Evolutionary conservation across 2,797 vertebrate species (phyloP).

Genomic region (Macropus fuliginosus): DNA sequence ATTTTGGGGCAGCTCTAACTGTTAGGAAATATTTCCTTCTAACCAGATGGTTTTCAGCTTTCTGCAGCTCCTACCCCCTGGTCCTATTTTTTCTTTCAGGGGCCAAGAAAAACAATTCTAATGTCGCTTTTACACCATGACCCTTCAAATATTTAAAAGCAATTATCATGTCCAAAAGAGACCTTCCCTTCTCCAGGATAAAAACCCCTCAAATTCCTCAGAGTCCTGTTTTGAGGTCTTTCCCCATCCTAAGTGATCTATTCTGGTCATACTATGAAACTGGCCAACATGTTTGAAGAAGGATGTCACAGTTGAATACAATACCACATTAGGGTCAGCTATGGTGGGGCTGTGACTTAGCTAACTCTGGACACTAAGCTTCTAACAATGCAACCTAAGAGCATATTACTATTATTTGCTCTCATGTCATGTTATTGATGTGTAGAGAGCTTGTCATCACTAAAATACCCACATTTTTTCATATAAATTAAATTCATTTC

Average conservation of each 20-base stretch:
- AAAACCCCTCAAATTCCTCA: not conserved
- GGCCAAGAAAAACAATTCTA: not conserved
- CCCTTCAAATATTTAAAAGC: not conserved
- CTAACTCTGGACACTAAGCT: not conserved
- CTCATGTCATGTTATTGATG: not conserved
- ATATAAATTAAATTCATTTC: not conserved
- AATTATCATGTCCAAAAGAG: not conserved
- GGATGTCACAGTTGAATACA: not conserved
- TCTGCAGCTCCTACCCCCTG: not conserved
- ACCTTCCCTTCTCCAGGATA: not conserved
- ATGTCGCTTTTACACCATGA: not conserved
- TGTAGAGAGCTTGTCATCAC: not conserved
- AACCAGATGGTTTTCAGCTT: not conserved
- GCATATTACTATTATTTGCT: not conserved
- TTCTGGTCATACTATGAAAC: not conserved
- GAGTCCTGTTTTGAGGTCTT: not conserved
- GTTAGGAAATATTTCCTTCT: not conserved
- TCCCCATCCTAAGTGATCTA: not conserved
- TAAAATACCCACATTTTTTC: not conserved
- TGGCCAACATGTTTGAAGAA: not conserved
- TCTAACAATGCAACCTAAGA: not conserved
- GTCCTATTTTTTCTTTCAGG: not conserved
- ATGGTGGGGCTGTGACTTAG: not conserved
- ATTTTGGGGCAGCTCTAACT: not conserved
- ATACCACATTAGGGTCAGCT: not conserved